Evolutionary conservation across 2,797 vertebrate genomes (phyloP), one percentile per base, ranked within the genome.

Genomic region (Poecilia gillii): DNA sequence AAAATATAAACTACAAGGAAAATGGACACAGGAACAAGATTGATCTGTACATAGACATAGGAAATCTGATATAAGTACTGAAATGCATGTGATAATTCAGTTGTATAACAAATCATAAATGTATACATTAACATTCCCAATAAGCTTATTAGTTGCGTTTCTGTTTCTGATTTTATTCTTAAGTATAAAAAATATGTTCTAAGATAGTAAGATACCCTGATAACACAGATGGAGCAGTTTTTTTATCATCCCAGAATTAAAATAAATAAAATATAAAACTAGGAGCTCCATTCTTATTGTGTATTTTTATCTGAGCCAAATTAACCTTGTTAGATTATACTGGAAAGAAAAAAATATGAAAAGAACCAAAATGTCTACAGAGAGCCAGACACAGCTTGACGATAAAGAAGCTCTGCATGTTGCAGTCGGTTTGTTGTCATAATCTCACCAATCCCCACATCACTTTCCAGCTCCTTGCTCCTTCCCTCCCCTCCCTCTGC

Each of bases 381-480:
- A 64, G 33, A 73, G 16, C n/a, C n/a, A 9, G 73, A 16, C 33
- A 36, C 36, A 36, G 46, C 72, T 33, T 66, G 36, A 70, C 31
- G 64, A n/a, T 53, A 86, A 78, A 76, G 73, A 77, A 51, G 8
- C 73, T 49, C 64, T 76, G 53, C 33, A 39, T 77, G 31, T 33
- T 70, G n/a, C 66, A 31, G 53, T n/a, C n/a, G 72, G 77, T 74
- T 81, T 78, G 77, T 73, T 75, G 51, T 72, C 51, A 70, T 33
- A 57, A 73, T 9, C 46, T 86, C 82, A 86, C 90, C 83, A 14
- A 72, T 36, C 36, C 0, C 39, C 49, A 59, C 20, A 81, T 83
- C 76, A 79, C 76, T 68, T 64, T 62, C 16, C 25, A 13, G 39
- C 43, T 49, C 23, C 45, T 49, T 57, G 64, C 20, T 16, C 39